Evolutionary conservation across 92 coral and sea anemone genomes (phyloP), one percentile per base, ranked within the genome.

Genomic region (Zoanthus solanderi): DNA sequence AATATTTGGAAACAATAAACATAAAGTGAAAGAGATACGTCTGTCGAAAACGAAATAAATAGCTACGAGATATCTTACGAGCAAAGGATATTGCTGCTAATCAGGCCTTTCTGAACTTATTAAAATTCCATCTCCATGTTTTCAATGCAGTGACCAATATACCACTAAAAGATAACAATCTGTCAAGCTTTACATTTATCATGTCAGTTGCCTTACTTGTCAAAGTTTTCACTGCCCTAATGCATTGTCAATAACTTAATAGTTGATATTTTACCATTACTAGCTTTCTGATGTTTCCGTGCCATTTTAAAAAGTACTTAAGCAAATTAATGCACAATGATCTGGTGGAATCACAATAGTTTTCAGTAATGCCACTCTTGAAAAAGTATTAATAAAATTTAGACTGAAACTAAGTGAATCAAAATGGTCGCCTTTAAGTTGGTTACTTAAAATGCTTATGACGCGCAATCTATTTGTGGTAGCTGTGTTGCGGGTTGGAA

Each of bases 391-490:
- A 60, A 60, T 63, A 63, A 63, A 63, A n/a, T 7, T 11, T 13
- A 58, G n/a, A 63, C 8, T 63, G 30, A 63, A 63, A n/a, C 5
- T 63, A 3, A 23, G n/a, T 9, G 6, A 17, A 13, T 18, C 66
- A 60, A 60, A 60, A 13, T 60, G 15, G 17, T 10, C 9, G 45
- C 37, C 23, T 28, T 61, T 18, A 44, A n/a, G 7, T 46, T 13
- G 16, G 66, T 50, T 2, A 9, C 16, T 18, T 17, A 37, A 18
- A 65, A 30, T 12, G 32, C 75, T 2, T 29, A 45, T 81, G 85
- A 67, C 85, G 85, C 60, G 76, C 61, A 30, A 23, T 81, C 85
- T 81, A 81, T 81, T 81, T 81, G 75, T 29, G 28, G 85, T 28
- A 73, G 11, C 65, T 81, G 60, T 66, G 44, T 45, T 81, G 85